Base-by-base conservation (phyloP, 2,113 vertebrate genomes). In the Odobenus rosmarus region DNA sequence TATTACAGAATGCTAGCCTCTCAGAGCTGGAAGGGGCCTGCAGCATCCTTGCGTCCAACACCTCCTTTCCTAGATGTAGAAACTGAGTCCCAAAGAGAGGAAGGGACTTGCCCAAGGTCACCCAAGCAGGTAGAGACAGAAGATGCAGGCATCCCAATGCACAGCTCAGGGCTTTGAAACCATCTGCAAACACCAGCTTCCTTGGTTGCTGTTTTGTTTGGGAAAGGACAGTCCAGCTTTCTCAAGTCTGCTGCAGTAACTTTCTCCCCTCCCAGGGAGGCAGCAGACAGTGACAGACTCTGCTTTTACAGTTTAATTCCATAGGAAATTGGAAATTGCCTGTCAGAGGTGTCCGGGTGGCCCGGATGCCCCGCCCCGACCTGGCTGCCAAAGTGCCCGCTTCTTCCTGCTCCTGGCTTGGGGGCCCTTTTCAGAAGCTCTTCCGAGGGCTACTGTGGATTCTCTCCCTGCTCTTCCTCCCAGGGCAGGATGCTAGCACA, bases 291-390 rank as follows among this genome's bases (percentile, higher is more conserved):
- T 96, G 96, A 96, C 95, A 33, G 95, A 79, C 84, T 61, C 95
- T 28, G 88, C 95, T 96, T 98, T 97, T 90, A 97, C 97, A 79
- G 64, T 96, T 88, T 98, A 96, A 98, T 98, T 98, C 97, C 97
- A 98, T 96, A 98, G 98, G 97, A 98, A 98, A 97, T 90, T 96
- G 98, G 98, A 98, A 98, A 98, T 93, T 97, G 96, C 96, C 72
- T 49, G 97, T 98, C 97, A 98, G 97, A 97, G 93, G 90, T 94
- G 91, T 81, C 97, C 72, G 95, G 97, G 96, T 98, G 98, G 97
- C 97, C 96, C 13, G 1, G 90, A 97, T 33, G 79, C 96, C 94
- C 97, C 90, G 0, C 97, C 97, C 90, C 15, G 39, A 96, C 97
- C 98, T 96, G 98, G 97, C 97, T 0, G 85, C 97, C 96, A 13